Conservation (phyloP, 2,797 vertebrate genomes). For the Rhynchotus rufescens region DNA sequence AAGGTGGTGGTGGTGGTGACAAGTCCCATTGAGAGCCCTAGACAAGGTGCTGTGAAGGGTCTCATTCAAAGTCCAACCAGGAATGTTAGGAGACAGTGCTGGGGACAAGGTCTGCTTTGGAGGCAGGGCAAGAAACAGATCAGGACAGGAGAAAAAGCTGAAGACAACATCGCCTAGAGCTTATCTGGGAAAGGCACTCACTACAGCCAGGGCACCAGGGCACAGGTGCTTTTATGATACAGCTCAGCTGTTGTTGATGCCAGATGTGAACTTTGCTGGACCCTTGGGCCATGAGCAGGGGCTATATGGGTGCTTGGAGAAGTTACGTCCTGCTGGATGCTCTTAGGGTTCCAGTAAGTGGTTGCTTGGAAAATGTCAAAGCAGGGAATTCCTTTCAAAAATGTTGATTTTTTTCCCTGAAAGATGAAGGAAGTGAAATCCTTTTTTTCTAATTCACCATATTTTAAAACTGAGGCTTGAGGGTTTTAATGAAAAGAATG, state of each 20-base stretch:
- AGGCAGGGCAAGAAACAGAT: background rate
- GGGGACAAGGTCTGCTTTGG: background rate
- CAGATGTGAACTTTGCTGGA: background rate
- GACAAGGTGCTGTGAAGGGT: background rate
- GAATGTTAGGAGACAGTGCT: background rate
- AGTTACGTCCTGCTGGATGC: background rate
- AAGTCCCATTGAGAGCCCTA: background rate
- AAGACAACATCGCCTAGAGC: background rate
- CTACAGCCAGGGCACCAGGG: background rate
- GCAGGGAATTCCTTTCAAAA: background rate
- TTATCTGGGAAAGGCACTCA: background rate
- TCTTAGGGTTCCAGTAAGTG: background rate
- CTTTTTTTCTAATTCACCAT: background rate
- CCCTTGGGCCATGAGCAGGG: fast-evolving
- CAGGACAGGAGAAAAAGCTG: background rate
- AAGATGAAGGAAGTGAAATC: background rate
- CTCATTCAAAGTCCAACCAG: background rate
- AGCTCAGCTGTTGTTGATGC: fast-evolving
- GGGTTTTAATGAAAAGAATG: background rate
- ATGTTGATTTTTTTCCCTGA: background rate
- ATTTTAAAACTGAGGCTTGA: background rate
- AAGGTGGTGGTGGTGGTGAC: background rate
- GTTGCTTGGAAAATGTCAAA: background rate
- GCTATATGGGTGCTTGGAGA: background rate
- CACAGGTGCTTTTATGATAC: background rate